phyloP scores from a whole-genome alignment of 2,888 invertebrate genomes.

The Pocota personata region DNA sequence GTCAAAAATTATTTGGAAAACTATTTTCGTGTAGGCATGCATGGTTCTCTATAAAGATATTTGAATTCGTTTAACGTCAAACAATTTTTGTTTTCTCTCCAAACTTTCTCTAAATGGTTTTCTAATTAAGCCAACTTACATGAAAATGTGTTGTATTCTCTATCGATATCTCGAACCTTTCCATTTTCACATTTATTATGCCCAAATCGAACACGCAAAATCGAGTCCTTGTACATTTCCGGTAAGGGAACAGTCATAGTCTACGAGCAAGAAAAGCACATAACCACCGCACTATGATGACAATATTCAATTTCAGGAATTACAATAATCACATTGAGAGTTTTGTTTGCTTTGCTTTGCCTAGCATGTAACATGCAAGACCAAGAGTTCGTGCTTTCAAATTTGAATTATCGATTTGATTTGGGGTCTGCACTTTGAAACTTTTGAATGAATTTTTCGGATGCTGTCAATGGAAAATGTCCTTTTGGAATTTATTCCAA shows the following conservation, averaged over 20 bases:
- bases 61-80: too few species aligned
- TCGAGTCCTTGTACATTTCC: slow-evolving; percentile 6
- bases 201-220: neutral
- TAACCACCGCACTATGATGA: slow-evolving; percentile 25
- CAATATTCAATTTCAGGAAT: slow-evolving; percentile 35
- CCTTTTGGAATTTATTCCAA: slow-evolving; percentile 15
- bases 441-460: slow-evolving; percentile 19
- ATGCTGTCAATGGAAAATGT: slow-evolving; percentile 23
- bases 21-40: too few species aligned
- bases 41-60: too few species aligned
- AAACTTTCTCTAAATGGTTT: neutral
- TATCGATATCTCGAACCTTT: neutral
- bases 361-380: slow-evolving; percentile 9
- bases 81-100: neutral
- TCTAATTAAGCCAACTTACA: neutral
- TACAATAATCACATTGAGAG: slow-evolving; percentile 34
- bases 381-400: slow-evolving; percentile 9
- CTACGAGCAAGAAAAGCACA: slow-evolving; percentile 23
- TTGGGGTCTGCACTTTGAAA: slow-evolving; percentile 31
- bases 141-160: neutral
- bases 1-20: too few species aligned
- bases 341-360: slow-evolving; percentile 36
- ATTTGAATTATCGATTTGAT: slow-evolving; percentile 60
- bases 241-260: neutral
- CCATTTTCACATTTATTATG: slow-evolving; percentile 15